These are phyloP conservation scores for Petroica traversi DNA, from an alignment of 2,113 vertebrate genomes.

Conservation along the genomic window DNA sequence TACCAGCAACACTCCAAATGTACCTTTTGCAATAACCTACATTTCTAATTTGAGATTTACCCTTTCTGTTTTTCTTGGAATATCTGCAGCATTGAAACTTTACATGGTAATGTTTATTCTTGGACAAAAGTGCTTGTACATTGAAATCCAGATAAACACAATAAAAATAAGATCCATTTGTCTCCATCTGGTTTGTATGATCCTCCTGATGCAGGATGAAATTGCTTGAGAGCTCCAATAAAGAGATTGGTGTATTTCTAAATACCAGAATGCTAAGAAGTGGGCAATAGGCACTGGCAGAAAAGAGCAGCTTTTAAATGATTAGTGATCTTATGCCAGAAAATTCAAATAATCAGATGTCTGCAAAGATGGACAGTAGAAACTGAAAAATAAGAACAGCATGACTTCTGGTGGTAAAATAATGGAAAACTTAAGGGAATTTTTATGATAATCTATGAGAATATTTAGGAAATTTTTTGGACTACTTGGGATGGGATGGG, in stretches of 20 bases:
- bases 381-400: neutral
- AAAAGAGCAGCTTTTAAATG: neutral
- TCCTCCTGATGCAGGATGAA: neutral
- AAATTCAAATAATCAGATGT: neutral
- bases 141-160: neutral
- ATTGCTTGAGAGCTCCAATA: fast-evolving
- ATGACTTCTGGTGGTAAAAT: neutral
- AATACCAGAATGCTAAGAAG: neutral
- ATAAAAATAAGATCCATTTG: neutral
- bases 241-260: neutral
- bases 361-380: neutral
- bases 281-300: neutral
- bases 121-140: neutral
- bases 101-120: neutral
- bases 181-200: neutral
- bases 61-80: neutral
- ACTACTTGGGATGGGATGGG: neutral
- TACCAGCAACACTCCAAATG: neutral
- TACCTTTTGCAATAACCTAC: neutral
- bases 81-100: neutral
- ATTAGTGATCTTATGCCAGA: neutral
- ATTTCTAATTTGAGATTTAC: neutral
- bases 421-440: neutral
- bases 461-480: neutral
- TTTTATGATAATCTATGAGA: neutral